A percentile compares a stretch with the other conserved stretches of the same genome.
Evolutionary conservation across 2,113 vertebrate species (phyloP).

Genomic region (Apistogramma diplotaenia): DNA sequence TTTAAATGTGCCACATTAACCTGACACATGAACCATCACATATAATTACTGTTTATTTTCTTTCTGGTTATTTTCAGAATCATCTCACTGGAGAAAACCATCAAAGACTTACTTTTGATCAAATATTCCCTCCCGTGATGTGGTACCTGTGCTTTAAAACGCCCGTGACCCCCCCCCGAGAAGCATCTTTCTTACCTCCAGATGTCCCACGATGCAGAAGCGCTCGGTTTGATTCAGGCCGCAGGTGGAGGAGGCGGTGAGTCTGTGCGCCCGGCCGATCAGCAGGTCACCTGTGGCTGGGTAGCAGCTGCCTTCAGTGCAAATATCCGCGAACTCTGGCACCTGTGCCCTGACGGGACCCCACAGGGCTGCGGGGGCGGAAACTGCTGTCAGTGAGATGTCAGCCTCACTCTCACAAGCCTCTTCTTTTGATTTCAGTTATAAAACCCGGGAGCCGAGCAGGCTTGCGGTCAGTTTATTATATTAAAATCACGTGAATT

Average conservation of each 20-base stretch:
- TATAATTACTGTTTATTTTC: neutral
- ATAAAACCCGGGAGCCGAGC: neutral
- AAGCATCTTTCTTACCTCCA: constrained; percentile 79
- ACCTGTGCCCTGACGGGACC: constrained; percentile 61
- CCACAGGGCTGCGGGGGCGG: constrained; percentile 67
- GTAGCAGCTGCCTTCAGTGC: constrained; percentile 92
- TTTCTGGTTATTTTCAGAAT: neutral
- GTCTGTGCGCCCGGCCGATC: constrained; percentile 85
- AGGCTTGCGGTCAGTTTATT: neutral
- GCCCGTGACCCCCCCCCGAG: neutral
- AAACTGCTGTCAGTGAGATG: neutral
- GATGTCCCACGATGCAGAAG: constrained; percentile 91
- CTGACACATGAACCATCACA: neutral
- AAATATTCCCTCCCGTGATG: too few species aligned
- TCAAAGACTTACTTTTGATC: too few species aligned
- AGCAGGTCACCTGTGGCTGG: constrained; percentile 93
- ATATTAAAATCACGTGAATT: constrained; percentile 31
- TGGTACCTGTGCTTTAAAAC: neutral
- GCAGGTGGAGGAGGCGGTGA: constrained; percentile 87
- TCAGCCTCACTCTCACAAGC: neutral
- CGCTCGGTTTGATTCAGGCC: constrained; percentile 80
- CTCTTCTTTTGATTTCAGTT: neutral
- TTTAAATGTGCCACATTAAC: neutral
- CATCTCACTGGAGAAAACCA: neutral
- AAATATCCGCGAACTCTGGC: constrained; percentile 84